Base-by-base conservation (phyloP, 2,797 vertebrate species). In the Momotus momota region DNA sequence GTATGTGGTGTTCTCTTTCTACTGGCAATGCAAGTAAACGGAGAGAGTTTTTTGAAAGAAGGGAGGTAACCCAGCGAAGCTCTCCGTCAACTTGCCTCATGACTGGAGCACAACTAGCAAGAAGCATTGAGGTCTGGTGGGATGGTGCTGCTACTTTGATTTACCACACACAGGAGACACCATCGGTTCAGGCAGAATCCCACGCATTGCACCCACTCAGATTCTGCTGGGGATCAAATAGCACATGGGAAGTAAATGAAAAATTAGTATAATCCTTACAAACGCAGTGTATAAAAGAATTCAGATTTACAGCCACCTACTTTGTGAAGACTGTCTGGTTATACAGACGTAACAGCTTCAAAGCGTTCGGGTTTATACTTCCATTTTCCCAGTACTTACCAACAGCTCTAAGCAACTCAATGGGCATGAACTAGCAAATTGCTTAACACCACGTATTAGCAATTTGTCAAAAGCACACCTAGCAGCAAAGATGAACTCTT, bases 81-180 rank as follows among this genome's bases (percentile, higher is more conserved):
- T 54, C 52, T 26, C 33, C 10, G 46, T 38, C 82, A 80, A 12
- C 18, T 75, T 75, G 51, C 70, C 86, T 92, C 4, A 1, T 60
- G 80, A 84, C 66, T 72, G 15, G 12, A 81, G 43, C 6, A 2
- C 40, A 70, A 88, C 66, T 81, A 90, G 67, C 45, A 83, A 73
- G 45, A 66, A 19, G 25, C 52, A 91, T 74, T 46, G 38, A 88
- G 58, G 62, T 58, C 70, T 79, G 40, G 16, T 41, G 35, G 82
- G 79, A 87, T 79, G 84, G 35, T 85, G 71, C 86, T 81, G 78
- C 72, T 82, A 54, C 75, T 94, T 58, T 38, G 35, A 83, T 91
- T 90, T 72, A 79, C 29, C 12, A 75, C 70, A 62, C 66, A 88
- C 27, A 80, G 79, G 60, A 91, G 73, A 75, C 46, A 66, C 21